phyloP scores from a whole-genome alignment of 2,797 vertebrate species.

The Macroramphosus scolopax region DNA sequence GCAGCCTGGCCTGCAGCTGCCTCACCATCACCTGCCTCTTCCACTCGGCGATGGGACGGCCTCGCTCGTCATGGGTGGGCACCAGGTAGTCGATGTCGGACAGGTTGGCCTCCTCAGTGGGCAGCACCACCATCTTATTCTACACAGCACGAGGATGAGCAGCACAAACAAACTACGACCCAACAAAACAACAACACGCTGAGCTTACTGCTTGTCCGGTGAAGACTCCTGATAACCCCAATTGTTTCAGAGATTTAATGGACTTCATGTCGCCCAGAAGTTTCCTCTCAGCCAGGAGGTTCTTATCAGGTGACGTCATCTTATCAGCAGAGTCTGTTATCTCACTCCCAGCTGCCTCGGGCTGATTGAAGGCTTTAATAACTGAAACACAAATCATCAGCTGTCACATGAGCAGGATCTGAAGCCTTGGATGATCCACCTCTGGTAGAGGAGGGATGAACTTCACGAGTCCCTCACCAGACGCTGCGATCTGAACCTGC shows the following conservation, averaged over 20 bases:
- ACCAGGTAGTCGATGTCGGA: constrained; percentile 89
- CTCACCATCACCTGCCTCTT: constrained; percentile 96
- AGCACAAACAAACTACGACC: not conserved
- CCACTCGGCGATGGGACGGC: constrained; percentile 90
- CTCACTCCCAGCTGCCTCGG: constrained; percentile 42
- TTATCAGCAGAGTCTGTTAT: constrained; percentile 30
- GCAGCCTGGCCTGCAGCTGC: constrained; percentile 85
- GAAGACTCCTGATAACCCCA: constrained; percentile 67
- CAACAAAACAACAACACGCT: not conserved
- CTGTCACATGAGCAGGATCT: not conserved
- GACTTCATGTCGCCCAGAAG: constrained; percentile 68
- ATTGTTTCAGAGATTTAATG: constrained; percentile 69
- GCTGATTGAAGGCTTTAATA: constrained; percentile 55
- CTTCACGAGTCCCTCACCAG: constrained; percentile 62
- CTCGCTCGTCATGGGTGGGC: constrained; percentile 89
- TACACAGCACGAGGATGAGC: constrained; percentile 27
- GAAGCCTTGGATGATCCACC: too few species aligned
- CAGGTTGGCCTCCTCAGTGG: constrained; percentile 79
- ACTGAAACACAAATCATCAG: constrained; percentile 54
- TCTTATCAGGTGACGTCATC: constrained; percentile 30
- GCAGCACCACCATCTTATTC: constrained; percentile 80
- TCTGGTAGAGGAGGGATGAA: constrained; percentile 34
- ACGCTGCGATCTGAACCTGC: constrained; percentile 65
- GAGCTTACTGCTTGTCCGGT: constrained; percentile 61
- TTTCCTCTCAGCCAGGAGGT: constrained; percentile 62